Percentiles rank a stretch among this genome's conserved stretches.
Conservation (phyloP, 1,140 invertebrate species). For the Drosophila sulfurigaster region DNA sequence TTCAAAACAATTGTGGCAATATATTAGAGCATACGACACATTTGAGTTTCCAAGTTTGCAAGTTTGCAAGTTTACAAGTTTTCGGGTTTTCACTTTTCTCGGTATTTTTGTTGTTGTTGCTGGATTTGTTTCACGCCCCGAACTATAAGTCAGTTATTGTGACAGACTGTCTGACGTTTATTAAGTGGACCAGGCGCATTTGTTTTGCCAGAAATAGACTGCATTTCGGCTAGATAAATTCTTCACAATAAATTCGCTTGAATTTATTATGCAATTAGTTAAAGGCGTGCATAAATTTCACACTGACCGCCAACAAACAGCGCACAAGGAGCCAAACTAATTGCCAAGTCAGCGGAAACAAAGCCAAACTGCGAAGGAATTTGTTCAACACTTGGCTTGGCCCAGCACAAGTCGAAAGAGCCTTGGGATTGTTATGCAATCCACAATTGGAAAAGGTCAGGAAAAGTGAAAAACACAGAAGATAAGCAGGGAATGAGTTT, state of each 20-base stretch:
- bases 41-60: constrained; percentile 7
- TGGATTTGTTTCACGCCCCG: constrained; percentile 8
- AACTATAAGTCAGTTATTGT: constrained; percentile 54
- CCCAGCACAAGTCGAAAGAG: background rate
- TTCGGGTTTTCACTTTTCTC: constrained; percentile 26
- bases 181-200: constrained; percentile 49
- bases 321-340: constrained; percentile 38
- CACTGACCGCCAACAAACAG: constrained; percentile 44
- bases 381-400: background rate
- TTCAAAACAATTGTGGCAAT: constrained; percentile 37
- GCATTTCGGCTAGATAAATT: constrained; percentile 33
- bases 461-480: no score
- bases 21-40: constrained; percentile 33
- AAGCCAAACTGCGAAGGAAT: constrained; percentile 29
- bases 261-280: constrained; percentile 83
- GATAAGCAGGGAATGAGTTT: no score
- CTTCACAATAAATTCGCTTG: constrained; percentile 61
- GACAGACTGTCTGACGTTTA: constrained; percentile 68
- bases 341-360: constrained; percentile 47
- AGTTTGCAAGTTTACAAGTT: constrained; percentile 6
- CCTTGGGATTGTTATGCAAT: constrained; percentile 25
- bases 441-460: background rate
- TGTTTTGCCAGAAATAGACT: constrained; percentile 16
- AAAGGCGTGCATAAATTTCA: constrained; percentile 56
- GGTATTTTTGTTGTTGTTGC: background rate